Evolutionary conservation across 2,113 vertebrate genomes (phyloP).

Genomic region (Clupea harengus): DNA sequence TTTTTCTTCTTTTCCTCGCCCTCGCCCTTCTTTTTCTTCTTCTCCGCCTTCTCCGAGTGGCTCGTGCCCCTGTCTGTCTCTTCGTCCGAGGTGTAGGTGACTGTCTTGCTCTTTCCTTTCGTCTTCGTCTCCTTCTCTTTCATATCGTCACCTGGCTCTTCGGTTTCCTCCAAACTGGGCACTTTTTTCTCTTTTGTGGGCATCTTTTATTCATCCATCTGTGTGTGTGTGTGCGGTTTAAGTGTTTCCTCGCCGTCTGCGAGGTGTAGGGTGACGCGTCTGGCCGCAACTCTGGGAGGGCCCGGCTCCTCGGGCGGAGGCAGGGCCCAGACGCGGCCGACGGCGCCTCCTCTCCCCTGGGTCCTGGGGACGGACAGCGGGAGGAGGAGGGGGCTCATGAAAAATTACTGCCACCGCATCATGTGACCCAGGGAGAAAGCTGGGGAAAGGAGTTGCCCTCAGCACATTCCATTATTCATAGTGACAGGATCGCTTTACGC

Average conservation of each 20-base stretch:
- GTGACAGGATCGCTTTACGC: constrained; percentile 86
- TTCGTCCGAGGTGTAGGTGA: constrained; percentile 38
- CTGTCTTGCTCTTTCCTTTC: constrained; percentile 53
- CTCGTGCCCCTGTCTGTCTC: constrained; percentile 56
- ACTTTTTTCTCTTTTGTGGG: constrained; percentile 78
- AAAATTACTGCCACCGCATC: constrained; percentile 76
- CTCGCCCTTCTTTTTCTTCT: constrained; percentile 47
- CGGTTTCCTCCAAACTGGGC: constrained; percentile 63
- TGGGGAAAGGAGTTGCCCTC: constrained; percentile 74
- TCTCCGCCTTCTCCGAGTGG: no score
- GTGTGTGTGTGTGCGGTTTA: constrained; percentile 19
- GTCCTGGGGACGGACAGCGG: constrained; percentile 41
- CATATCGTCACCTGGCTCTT: constrained; percentile 70
- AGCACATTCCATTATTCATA: constrained; percentile 90
- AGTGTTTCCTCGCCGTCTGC: constrained; percentile 19
- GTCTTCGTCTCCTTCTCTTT: constrained; percentile 58
- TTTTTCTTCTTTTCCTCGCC: constrained; percentile 51
- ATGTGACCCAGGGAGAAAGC: constrained; percentile 75
- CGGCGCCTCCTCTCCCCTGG: constrained; percentile 46
- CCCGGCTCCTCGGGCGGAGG: constrained; percentile 29
- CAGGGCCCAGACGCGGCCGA: constrained; percentile 31
- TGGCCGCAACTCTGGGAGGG: constrained; percentile 1
- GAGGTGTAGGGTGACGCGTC: constrained; percentile 13
- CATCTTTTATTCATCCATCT: constrained; percentile 86
- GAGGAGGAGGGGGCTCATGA: constrained; percentile 68